Base-by-base conservation (phyloP, 1,140 invertebrate genomes). In the Antheraea pernyi region DNA sequence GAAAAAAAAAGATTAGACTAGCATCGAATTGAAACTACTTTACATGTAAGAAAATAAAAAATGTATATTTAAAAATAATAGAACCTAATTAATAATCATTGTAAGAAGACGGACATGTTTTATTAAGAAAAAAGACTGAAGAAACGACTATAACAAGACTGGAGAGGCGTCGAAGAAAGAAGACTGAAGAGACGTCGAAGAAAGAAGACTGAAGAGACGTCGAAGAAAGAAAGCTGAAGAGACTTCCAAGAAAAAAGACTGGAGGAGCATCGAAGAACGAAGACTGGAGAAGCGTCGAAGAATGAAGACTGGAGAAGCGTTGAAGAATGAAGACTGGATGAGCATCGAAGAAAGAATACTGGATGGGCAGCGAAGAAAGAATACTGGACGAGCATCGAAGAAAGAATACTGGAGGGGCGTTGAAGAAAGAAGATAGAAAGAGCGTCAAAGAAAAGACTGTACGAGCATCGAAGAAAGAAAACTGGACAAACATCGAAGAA, bases 391-490 rank as follows among this genome's bases (percentile, higher is more conserved):
- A 16, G 8, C 37, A 19, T 9, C 19, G 37, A 16, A 37, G 22
- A 30, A 60, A 10, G 59, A 22, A 22, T 36, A 64, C 36, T 9
- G 10, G 30, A 37, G 42, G 64, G 18, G 5, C 11, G 64, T 39
- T 42, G 64, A 65, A 46, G 39, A 53, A 48, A 65, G 64, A 65
- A 19, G 46, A 13, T 39, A 11, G 39, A 7, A 53, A 22, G 19
- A 7, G 19, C 19, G 19, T 37, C 30, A n/a, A 64, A 18, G 62
- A 39, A 64, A 37, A 36, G 2, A 16, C 10, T 37, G 13, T 11
- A 39, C 2, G 18, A 48, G 7, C 39, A 53, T 19, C 7, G 37
- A 68, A 62, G 9, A 62, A 61, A 68, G 59, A 68, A 70, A 46
- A 65, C 46, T 58, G 18, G 22, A 30, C 11, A 13, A 46, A 16